These are phyloP conservation scores for Laticauda colubrina DNA, from an alignment of 2,113 vertebrate species.

Conservation along the genomic window DNA sequence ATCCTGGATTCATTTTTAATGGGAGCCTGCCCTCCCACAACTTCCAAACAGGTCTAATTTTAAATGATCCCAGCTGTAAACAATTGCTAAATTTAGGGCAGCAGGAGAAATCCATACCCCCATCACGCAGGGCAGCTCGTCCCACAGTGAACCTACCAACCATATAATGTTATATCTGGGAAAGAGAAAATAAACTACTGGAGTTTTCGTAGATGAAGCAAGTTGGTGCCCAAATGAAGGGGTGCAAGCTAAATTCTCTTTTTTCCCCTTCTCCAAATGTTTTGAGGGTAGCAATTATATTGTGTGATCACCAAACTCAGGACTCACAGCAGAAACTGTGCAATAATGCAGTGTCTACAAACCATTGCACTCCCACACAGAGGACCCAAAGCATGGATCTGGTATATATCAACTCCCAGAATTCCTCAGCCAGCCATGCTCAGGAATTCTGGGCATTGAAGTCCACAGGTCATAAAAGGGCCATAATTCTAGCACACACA, in stretches of 20 bases:
- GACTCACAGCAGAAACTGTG: not conserved
- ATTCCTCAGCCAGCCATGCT: no score
- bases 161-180: not conserved
- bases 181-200: not conserved
- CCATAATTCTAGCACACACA: no score
- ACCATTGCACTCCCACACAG: not conserved
- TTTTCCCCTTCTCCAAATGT: not conserved
- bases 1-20: not conserved
- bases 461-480: no score
- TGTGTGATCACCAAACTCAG: not conserved
- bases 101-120: not conserved
- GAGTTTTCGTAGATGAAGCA: not conserved
- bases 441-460: no score
- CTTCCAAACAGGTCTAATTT: not conserved
- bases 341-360: not conserved
- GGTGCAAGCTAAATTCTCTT: not conserved
- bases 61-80: constrained; percentile 8
- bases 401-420: not conserved
- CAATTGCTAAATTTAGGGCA: constrained; percentile 25
- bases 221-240: not conserved
- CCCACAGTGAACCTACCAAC: not conserved
- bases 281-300: not conserved
- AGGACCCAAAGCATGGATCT: not conserved
- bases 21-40: not conserved
- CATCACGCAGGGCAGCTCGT: not conserved